phyloP scores from a whole-genome alignment of 1,140 invertebrate genomes.

The Zophobas atratus region DNA sequence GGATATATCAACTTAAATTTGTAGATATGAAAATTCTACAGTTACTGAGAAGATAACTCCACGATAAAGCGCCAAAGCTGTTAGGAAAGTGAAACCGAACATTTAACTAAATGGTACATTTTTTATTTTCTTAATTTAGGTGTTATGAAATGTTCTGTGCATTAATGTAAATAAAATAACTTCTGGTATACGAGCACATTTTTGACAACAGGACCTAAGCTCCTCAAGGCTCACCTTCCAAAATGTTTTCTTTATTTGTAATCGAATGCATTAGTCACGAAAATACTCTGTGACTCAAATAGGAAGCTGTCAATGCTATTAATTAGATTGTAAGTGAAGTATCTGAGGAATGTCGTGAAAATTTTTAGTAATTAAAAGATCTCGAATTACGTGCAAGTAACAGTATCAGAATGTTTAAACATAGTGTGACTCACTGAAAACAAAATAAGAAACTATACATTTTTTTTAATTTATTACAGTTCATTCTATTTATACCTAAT shows the following conservation, averaged over 20 bases:
- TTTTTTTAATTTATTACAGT: not conserved
- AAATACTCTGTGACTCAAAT: slow-evolving; percentile 17
- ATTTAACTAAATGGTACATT: too few relatives aligned
- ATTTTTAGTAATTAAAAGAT: not conserved
- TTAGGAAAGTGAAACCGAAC: too few relatives aligned
- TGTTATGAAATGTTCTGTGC: not conserved
- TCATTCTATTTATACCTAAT: too few relatives aligned
- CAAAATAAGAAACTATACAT: not conserved
- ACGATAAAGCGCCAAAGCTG: too few relatives aligned
- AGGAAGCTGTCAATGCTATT: slow-evolving; percentile 21
- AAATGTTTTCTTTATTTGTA: slow-evolving; percentile 16
- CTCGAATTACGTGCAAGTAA: not conserved
- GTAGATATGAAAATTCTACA: too few relatives aligned
- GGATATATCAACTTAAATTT: too few relatives aligned
- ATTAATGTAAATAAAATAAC: not conserved
- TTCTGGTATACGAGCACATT: not conserved
- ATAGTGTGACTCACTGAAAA: not conserved
- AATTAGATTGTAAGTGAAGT: slow-evolving; percentile 11
- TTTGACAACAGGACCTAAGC: not conserved
- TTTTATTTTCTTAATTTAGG: too few relatives aligned
- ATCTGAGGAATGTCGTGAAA: not conserved
- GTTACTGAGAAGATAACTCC: too few relatives aligned
- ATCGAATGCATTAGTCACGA: slow-evolving; percentile 11
- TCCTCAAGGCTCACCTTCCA: not conserved
- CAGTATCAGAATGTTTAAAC: not conserved